phyloP scores from a whole-genome alignment of 2,888 invertebrate genomes.

The Frankliniella fusca region DNA sequence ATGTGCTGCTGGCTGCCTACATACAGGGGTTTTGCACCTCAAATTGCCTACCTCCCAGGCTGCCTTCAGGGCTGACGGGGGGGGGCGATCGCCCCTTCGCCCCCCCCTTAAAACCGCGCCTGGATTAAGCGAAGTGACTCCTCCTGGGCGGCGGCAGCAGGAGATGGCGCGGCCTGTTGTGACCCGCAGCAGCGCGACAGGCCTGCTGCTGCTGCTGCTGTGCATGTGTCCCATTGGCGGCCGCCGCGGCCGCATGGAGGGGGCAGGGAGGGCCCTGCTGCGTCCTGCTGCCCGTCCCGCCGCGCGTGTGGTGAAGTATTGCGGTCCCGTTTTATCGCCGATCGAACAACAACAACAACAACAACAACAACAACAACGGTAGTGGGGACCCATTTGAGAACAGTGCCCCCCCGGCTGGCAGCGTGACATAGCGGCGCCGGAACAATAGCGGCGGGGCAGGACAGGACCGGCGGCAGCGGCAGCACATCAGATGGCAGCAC shows the following conservation, averaged over 20 bases:
- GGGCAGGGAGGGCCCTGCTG: background rate
- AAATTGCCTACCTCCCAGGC: no score
- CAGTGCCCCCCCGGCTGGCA: background rate
- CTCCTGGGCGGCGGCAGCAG: background rate
- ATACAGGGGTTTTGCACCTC: no score
- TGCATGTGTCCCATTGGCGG: no score
- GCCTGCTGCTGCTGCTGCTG: no score
- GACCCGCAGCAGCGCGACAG: background rate
- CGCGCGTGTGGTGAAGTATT: background rate
- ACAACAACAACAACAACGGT: background rate
- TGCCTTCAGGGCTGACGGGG: no score
- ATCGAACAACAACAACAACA: conserved; percentile 22
- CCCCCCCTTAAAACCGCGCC: no score
- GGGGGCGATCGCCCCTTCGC: no score
- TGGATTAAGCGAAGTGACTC: no score
- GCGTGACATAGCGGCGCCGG: conserved; percentile 12
- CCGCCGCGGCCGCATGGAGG: background rate
- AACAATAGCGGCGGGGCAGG: conserved; percentile 3
- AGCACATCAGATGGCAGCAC: conserved; percentile 1
- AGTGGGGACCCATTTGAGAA: conserved; percentile 9
- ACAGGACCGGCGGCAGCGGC: background rate
- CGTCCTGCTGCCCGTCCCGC: background rate
- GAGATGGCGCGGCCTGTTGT: background rate
- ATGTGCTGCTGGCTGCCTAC: no score
- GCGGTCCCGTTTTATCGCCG: conserved; percentile 16